A percentile compares a stretch with the other conserved stretches of the same genome.
Conservation (phyloP, 2,797 vertebrate species). For the Paedocypris micromegethes region DNA sequence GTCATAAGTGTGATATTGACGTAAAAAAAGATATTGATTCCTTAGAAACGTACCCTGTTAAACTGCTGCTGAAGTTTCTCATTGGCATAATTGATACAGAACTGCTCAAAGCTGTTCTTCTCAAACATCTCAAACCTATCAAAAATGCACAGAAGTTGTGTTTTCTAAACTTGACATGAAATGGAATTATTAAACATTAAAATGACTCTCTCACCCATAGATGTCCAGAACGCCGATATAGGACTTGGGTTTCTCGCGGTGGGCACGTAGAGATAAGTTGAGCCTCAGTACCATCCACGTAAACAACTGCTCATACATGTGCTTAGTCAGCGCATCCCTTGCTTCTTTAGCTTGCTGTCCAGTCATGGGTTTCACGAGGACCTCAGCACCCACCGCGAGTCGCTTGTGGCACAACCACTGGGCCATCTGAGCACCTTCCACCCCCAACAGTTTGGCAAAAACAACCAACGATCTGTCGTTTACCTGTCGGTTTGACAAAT, state of each 20-base stretch:
- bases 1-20: no score
- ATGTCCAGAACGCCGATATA: constrained; percentile 77
- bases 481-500: constrained; percentile 51
- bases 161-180: neutral
- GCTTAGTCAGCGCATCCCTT: constrained; percentile 72
- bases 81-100: constrained; percentile 81
- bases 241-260: constrained; percentile 50
- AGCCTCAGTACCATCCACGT: constrained; percentile 71
- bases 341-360: constrained; percentile 64
- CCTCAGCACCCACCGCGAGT: constrained; percentile 68
- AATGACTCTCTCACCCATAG: constrained; percentile 61
- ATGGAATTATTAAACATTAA: neutral
- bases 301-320: constrained; percentile 71
- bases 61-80: constrained; percentile 81
- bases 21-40: no score
- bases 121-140: constrained; percentile 78
- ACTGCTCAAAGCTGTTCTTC: constrained; percentile 80
- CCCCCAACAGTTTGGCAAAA: constrained; percentile 68
- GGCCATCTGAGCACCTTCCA: constrained; percentile 66
- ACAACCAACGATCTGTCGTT: constrained; percentile 60
- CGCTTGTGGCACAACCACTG: constrained; percentile 76
- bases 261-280: constrained; percentile 63
- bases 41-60: constrained; percentile 64
- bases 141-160: neutral
- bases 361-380: constrained; percentile 68